Evolutionary conservation across 2,797 vertebrate species (phyloP), one percentile per base, ranked within the genome.

Genomic region (Morelia viridis): DNA sequence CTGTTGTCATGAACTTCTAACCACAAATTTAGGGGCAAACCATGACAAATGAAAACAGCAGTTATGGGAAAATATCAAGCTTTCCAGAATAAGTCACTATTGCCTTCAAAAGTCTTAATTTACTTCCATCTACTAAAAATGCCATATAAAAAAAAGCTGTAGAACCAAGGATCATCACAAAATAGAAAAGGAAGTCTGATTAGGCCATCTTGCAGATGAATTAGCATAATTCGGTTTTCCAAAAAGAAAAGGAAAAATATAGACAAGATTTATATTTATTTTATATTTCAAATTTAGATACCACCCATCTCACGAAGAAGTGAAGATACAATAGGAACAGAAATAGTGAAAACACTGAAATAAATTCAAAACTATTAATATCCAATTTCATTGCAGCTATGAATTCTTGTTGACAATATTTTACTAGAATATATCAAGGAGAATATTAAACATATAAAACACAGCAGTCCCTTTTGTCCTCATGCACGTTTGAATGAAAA

Each of bases 331-430:
- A 46, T 24, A 46, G 19, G 22, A 80, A 8, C 46, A 80, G 9
- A 46, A 80, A 19, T 80, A 80, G 19, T 46, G 76, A 4, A 46
- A 46, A 80, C 41, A 46, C 9, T 46, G 22, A 46, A 80, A 46
- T 24, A 46, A 87, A 35, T 7, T 31, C 46, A 56, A 57, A n/a
- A n/a, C 22, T 76, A n/a, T 24, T 80, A 31, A 22, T 41, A 92
- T 89, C 35, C 26, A n/a, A 61, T 85, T 93, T 88, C 76, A 65
- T 50, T 61, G 58, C 13, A 19, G 28, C 35, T 88, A 65, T 93
- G 61, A 88, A 91, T 60, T 58, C n/a, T 31, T 62, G n/a, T 83
- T 80, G 35, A 19, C 58, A 57, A 46, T 11, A 10, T 53, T 53
- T 15, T 60, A 62, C 89, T 84, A 84, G 19, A 6, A 13, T 9